Conservation (phyloP, 23 tunicate genomes). For the Styela plicata region DNA sequence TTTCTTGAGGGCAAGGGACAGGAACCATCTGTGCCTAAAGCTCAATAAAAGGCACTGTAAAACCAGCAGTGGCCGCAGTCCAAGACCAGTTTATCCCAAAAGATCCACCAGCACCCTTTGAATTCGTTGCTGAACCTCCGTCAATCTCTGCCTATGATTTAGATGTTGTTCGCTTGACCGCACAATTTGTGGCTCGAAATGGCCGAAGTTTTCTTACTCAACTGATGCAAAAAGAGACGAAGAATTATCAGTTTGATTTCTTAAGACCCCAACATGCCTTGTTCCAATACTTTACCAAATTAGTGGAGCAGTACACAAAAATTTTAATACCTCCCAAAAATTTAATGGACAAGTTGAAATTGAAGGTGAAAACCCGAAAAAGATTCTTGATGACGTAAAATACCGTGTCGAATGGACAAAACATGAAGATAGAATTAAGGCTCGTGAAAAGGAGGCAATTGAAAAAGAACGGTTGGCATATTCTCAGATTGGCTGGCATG, state of each 20-base stretch:
- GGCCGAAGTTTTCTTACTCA: constrained; percentile 91
- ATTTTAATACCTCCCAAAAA: constrained; percentile 84
- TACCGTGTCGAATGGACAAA: constrained; percentile 96
- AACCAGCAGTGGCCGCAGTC: constrained; percentile 83
- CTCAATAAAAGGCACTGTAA: constrained; percentile 23
- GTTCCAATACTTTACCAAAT: constrained; percentile 84
- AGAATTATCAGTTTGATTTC: constrained; percentile 92
- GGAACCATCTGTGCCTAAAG: constrained; percentile 83
- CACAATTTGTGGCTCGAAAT: constrained; percentile 88
- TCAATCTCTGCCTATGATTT: constrained; percentile 89
- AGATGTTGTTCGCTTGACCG: constrained; percentile 87
- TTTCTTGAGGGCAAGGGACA: constrained; percentile 92
- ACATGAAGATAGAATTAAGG: constrained; percentile 79
- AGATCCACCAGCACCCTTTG: constrained; percentile 81
- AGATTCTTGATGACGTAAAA: constrained; percentile 82
- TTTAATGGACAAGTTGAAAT: constrained; percentile 58
- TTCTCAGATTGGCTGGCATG: constrained; percentile 98
- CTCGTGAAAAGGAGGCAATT: constrained; percentile 64
- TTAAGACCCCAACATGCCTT: constrained; percentile 92
- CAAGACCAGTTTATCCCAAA: constrained; percentile 85
- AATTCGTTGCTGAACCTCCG: constrained; percentile 88
- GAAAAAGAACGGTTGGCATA: constrained; percentile 91
- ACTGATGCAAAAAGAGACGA: constrained; percentile 86
- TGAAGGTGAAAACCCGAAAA: constrained; percentile 65
- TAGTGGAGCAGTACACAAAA: constrained; percentile 92